phyloP scores from a whole-genome alignment of 2,888 invertebrate genomes.

The Stomorhina lunata region DNA sequence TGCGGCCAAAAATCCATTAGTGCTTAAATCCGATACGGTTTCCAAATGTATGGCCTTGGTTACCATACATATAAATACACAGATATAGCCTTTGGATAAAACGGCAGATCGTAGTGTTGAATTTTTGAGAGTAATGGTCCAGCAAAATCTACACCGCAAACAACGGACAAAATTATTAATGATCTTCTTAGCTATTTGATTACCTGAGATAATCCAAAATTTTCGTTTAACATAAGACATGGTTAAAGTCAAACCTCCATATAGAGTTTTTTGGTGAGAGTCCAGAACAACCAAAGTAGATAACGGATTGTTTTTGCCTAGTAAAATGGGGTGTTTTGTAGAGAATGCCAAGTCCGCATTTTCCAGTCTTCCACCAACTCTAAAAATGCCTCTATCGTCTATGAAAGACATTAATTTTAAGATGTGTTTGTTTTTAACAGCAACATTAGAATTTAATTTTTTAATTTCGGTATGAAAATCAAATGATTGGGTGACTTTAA shows the following conservation, averaged over 20 bases:
- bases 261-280: slow-evolving; percentile 1
- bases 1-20: slow-evolving; percentile 61
- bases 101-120: neutral
- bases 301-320: slow-evolving; percentile 15
- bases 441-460: neutral
- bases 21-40: neutral
- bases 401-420: slow-evolving; percentile 17
- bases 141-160: slow-evolving; percentile 65
- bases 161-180: slow-evolving; percentile 42
- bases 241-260: slow-evolving; percentile 24
- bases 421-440: neutral
- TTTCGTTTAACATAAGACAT: slow-evolving; percentile 38
- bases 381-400: neutral
- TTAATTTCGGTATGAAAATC: slow-evolving; percentile 61
- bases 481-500: neutral
- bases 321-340: neutral
- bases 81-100: neutral
- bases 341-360: neutral
- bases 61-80: slow-evolving; percentile 5
- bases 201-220: slow-evolving; percentile 38
- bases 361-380: slow-evolving; percentile 6
- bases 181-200: slow-evolving; percentile 19
- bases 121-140: slow-evolving; percentile 55
- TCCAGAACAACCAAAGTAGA: slow-evolving; percentile 8
- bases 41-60: slow-evolving; percentile 38